Conservation (phyloP, 2,113 vertebrate species). For the Pedionomus torquatus region DNA sequence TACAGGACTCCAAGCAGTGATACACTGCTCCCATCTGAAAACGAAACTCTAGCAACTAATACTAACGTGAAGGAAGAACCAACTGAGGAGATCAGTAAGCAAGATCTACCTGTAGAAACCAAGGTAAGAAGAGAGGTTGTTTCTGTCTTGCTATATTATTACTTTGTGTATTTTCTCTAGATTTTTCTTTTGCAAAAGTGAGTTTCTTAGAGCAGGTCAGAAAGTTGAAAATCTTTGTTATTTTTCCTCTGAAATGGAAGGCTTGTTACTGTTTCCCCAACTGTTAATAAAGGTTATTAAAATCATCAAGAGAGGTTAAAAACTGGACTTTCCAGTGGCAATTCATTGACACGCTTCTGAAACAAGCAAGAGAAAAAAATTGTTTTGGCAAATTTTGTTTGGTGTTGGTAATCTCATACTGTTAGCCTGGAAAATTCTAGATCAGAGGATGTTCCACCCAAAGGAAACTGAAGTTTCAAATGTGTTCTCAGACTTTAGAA, state of each 20-base stretch:
- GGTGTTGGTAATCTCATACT: background rate
- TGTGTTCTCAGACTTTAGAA: background rate
- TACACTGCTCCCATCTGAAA: background rate
- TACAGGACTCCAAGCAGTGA: slow-evolving; percentile 32
- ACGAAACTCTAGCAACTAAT: background rate
- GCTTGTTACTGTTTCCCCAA: background rate
- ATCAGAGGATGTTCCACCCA: background rate
- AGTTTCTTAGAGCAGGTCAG: background rate
- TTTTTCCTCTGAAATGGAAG: background rate
- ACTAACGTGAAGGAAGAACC: slow-evolving; percentile 1
- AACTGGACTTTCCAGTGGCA: background rate
- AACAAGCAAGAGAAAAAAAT: background rate
- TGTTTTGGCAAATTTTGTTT: background rate
- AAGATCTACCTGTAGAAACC: slow-evolving; percentile 53
- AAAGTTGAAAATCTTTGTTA: background rate
- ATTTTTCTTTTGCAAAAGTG: background rate
- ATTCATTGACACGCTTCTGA: background rate
- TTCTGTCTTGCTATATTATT: background rate
- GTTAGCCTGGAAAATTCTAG: background rate
- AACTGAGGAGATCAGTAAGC: slow-evolving; percentile 39
- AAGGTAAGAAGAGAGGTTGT: slow-evolving; percentile 65
- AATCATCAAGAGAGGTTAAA: background rate
- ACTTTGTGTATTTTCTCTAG: background rate
- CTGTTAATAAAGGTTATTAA: background rate
- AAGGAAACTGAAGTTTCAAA: background rate